phyloP scores from a whole-genome alignment of 2,888 invertebrate genomes.

The Parnassius mnemosyne region DNA sequence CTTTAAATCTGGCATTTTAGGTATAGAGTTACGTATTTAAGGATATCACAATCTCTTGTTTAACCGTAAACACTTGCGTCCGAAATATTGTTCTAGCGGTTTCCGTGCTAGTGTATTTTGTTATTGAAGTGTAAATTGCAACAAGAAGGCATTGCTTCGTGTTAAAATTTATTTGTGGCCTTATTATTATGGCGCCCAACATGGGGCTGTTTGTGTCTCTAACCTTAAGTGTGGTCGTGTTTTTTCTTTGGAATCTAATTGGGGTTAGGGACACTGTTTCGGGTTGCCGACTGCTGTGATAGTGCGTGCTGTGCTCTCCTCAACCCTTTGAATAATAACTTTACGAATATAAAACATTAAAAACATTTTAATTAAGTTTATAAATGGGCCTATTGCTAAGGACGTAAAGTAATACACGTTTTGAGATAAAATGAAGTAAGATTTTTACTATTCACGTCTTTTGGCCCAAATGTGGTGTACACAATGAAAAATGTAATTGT shows the following conservation, averaged over 20 bases:
- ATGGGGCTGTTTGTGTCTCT: conserved; percentile 57
- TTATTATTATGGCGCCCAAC: conserved; percentile 69
- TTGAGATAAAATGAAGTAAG: conserved; percentile 43
- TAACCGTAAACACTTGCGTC: conserved; percentile 56
- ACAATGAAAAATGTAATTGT: conserved; percentile 21
- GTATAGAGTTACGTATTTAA: conserved; percentile 36
- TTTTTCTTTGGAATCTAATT: conserved; percentile 29
- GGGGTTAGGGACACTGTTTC: conserved; percentile 48
- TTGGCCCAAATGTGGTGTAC: conserved; percentile 27
- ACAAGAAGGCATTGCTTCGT: conserved; percentile 61
- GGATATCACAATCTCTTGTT: conserved; percentile 33
- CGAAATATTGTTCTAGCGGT: conserved; percentile 43
- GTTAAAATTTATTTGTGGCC: conserved; percentile 76
- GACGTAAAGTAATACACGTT: conserved; percentile 45
- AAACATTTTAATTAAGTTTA: conserved; percentile 38
- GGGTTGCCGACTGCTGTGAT: conserved; percentile 72
- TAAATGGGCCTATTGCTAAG: conserved; percentile 64
- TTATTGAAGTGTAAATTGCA: conserved; percentile 56
- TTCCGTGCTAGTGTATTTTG: conserved; percentile 17
- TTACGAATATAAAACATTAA: conserved; percentile 33
- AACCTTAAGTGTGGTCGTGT: conserved; percentile 35
- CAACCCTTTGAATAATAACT: conserved; percentile 41
- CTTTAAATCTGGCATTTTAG: conserved; percentile 51
- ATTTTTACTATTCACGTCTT: conserved; percentile 49
- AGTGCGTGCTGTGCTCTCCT: conserved; percentile 74